These are phyloP conservation scores for Pseudomyrmex sp. DNA, from an alignment of 1,140 invertebrate genomes.

Conservation along the genomic window DNA sequence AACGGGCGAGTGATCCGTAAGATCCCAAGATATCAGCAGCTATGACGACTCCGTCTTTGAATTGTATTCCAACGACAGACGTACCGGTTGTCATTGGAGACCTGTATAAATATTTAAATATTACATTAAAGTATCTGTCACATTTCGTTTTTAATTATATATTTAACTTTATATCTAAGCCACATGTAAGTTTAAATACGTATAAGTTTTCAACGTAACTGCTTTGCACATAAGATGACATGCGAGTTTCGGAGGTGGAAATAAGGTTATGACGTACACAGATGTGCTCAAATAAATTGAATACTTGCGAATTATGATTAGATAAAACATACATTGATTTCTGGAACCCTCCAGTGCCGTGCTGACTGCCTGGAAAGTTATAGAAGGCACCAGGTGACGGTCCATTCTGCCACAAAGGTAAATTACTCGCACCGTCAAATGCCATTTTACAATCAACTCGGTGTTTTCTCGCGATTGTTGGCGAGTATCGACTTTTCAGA, in stretches of 20 bases:
- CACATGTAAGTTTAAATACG: not conserved
- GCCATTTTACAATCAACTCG: conserved; percentile 72
- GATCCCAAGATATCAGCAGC: conserved; percentile 96
- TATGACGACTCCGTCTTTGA: conserved; percentile 95
- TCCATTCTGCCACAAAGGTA: conserved; percentile 90
- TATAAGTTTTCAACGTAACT: not conserved
- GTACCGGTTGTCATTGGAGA: conserved; percentile 95
- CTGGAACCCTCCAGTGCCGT: conserved; percentile 82
- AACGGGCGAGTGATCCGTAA: conserved; percentile 96
- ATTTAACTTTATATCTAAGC: not conserved
- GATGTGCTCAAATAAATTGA: not conserved
- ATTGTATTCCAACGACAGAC: conserved; percentile 95
- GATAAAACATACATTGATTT: conserved; percentile 88
- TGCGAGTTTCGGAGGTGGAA: conserved; percentile 30
- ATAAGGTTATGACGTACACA: not conserved
- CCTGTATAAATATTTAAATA: conserved; percentile 84
- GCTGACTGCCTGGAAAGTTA: conserved; percentile 87
- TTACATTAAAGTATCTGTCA: not conserved
- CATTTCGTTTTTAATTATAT: not conserved
- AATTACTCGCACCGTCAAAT: conserved; percentile 66
- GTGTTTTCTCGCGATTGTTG: no score
- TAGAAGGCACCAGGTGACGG: conserved; percentile 89
- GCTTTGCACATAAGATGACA: conserved; percentile 37
- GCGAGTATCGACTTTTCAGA: no score
- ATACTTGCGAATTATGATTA: not conserved